A percentile compares a stretch with the other conserved stretches of the same genome.
phyloP scores from a whole-genome alignment of 1,140 invertebrate species.

The Sipha flava region DNA sequence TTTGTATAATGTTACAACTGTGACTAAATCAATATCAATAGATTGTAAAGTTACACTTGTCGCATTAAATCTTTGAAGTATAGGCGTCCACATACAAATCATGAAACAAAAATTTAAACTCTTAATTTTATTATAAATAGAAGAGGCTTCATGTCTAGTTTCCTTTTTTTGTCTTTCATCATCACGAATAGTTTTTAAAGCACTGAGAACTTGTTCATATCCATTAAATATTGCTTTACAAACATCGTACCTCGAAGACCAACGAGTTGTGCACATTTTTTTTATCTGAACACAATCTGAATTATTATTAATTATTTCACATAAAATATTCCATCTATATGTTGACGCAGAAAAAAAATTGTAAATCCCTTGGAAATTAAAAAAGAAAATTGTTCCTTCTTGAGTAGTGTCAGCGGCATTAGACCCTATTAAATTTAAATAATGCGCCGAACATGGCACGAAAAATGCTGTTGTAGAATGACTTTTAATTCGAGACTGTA shows the following conservation, averaged over 20 bases:
- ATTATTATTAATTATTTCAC: neutral
- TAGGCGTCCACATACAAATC: slow-evolving; percentile 28
- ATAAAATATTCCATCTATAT: slow-evolving; percentile 35
- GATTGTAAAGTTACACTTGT: slow-evolving; percentile 16
- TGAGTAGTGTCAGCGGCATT: slow-evolving; percentile 39
- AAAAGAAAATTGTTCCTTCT: slow-evolving; percentile 10
- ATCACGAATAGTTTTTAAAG: slow-evolving; percentile 18
- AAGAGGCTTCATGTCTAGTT: slow-evolving; percentile 19
- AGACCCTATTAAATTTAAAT: slow-evolving; percentile 41
- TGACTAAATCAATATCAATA: neutral
- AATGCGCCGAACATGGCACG: slow-evolving; percentile 41
- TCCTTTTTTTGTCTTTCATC: slow-evolving; percentile 30
- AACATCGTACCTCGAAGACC: slow-evolving; percentile 35
- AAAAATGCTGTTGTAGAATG: slow-evolving; percentile 38
- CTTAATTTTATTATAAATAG: slow-evolving; percentile 28
- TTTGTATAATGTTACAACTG: neutral
- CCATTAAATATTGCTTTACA: slow-evolving; percentile 13
- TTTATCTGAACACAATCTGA: neutral
- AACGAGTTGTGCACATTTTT: slow-evolving; percentile 30
- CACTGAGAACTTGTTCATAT: neutral
- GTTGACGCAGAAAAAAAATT: slow-evolving; percentile 38
- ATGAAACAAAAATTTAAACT: slow-evolving; percentile 33
- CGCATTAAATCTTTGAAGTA: slow-evolving; percentile 34
- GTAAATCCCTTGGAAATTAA: slow-evolving; percentile 35
- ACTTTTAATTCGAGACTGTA: slow-evolving; percentile 41